phyloP scores from a whole-genome alignment of 2,797 vertebrate genomes.

The Melanotaenia trifasciata region DNA sequence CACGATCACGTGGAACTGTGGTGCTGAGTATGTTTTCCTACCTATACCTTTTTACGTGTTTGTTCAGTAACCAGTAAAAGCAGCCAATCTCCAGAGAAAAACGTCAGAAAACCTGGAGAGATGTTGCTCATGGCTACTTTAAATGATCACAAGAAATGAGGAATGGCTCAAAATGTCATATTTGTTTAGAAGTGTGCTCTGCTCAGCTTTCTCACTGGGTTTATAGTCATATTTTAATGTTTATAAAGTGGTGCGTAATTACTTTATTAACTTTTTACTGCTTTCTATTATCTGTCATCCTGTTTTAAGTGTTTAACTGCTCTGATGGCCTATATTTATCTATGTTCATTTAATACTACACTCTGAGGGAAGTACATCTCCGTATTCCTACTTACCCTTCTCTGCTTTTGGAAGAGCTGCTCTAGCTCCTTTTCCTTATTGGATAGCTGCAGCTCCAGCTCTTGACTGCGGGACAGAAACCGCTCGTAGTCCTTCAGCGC shows the following conservation, averaged over 20 bases:
- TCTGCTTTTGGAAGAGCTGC: conserved; percentile 87
- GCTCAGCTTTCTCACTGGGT: background rate
- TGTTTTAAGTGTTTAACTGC: conserved; percentile 7
- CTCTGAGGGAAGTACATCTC: no score
- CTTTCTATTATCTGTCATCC: conserved; percentile 10
- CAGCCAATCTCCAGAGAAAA: no score
- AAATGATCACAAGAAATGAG: no score
- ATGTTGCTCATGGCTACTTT: no score
- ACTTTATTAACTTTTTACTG: conserved; percentile 12
- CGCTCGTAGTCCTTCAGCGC: conserved; percentile 86
- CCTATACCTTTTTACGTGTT: no score
- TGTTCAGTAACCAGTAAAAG: no score
- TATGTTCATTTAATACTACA: no score
- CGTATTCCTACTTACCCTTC: conserved; percentile 77
- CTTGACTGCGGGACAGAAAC: conserved; percentile 87
- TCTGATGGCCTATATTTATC: background rate
- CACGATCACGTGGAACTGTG: background rate
- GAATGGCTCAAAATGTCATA: no score
- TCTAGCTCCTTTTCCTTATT: conserved; percentile 91
- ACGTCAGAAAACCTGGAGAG: no score
- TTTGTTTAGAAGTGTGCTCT: background rate
- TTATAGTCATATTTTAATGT: background rate
- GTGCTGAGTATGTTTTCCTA: no score
- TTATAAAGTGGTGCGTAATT: background rate
- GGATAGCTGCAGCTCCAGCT: conserved; percentile 86